These are phyloP conservation scores for Heteractis magnifica DNA, from an alignment of 92 coral and sea anemone species.

Conservation along the genomic window DNA sequence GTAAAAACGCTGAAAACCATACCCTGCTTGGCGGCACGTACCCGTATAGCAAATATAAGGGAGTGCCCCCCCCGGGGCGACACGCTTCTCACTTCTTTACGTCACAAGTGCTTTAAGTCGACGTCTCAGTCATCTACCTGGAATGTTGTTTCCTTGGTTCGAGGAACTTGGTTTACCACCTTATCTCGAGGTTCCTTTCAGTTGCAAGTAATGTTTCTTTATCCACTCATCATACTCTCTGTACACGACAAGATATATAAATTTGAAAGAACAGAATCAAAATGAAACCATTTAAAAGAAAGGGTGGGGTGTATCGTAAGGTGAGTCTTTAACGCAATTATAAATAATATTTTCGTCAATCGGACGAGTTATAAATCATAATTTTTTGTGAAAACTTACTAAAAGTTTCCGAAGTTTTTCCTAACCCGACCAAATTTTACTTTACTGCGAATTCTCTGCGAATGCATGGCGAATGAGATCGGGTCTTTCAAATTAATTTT, in stretches of 20 bases:
- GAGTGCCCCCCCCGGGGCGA: no score
- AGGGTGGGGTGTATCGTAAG: constrained; percentile 29
- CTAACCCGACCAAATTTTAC: background rate
- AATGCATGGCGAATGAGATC: background rate
- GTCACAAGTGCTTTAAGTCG: background rate
- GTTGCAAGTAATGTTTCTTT: background rate
- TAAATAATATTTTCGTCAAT: no score
- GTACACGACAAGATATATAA: background rate
- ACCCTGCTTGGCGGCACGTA: no score
- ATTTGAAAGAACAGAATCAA: background rate
- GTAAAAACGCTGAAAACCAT: no score
- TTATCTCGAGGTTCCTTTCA: background rate
- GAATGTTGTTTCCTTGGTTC: constrained; percentile 5
- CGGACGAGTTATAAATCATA: no score
- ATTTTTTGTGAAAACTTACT: background rate
- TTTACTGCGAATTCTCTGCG: background rate
- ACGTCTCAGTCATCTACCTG: background rate
- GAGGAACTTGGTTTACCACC: background rate
- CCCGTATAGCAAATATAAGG: no score
- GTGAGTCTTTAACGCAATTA: background rate
- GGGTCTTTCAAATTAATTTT: background rate
- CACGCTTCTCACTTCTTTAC: background rate
- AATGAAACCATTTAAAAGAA: constrained; percentile 21
- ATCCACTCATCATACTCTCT: background rate
- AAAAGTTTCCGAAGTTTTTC: background rate